phyloP scores from a whole-genome alignment of 2,797 vertebrate genomes.

The Siniperca obscura region DNA sequence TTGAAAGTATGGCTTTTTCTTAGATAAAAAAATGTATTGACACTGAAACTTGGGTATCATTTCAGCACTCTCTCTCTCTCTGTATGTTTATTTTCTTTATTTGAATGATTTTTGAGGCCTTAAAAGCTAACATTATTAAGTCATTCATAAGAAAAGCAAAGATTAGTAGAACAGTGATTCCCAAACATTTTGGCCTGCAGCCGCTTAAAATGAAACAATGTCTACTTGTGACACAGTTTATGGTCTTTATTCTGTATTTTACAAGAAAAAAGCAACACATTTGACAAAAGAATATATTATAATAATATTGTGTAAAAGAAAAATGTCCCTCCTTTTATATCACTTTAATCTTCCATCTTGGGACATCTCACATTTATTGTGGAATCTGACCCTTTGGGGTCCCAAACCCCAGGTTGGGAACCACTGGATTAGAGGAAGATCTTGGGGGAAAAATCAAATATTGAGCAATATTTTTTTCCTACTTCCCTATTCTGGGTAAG shows the following conservation, averaged over 20 bases:
- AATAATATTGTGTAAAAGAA: neutral
- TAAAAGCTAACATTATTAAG: neutral
- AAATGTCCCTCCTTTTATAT: neutral
- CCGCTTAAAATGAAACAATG: neutral
- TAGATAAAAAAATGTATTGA: accelerated
- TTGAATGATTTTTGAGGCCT: neutral
- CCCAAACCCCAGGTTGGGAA: neutral
- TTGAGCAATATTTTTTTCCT: neutral
- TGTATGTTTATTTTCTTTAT: neutral
- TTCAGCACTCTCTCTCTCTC: neutral
- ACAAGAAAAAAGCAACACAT: neutral
- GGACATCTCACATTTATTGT: neutral
- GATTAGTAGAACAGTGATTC: neutral
- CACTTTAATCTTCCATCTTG: neutral
- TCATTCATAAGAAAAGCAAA: neutral
- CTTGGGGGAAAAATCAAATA: neutral
- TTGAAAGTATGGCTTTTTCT: neutral
- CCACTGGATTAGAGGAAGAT: neutral
- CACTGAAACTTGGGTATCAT: neutral
- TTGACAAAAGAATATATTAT: neutral
- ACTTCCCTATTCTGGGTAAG: neutral
- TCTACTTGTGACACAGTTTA: neutral
- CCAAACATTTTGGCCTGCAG: neutral
- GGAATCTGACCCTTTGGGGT: neutral
- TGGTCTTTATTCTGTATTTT: neutral